Evolutionary conservation across 2,113 vertebrate species (phyloP).

Genomic region (Catagonus wagneri): DNA sequence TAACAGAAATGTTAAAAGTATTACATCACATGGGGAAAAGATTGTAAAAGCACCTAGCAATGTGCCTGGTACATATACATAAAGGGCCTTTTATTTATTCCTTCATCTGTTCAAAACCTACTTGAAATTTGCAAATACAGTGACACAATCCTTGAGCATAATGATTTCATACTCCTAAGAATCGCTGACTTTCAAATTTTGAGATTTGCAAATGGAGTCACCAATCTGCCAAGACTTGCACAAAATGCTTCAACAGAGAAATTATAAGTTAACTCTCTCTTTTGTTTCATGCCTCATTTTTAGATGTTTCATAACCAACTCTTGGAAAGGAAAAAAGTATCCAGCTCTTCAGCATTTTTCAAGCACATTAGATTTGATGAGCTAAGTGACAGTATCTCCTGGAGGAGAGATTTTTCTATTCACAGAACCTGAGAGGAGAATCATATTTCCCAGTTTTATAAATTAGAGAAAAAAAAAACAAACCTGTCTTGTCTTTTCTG

Average conservation of each 20-base stretch:
- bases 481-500: neutral
- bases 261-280: slow-evolving; percentile 57
- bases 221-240: slow-evolving; percentile 42
- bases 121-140: slow-evolving; percentile 1
- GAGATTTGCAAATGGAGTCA: slow-evolving; percentile 59
- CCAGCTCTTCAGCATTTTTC: slow-evolving; percentile 60
- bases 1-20: neutral
- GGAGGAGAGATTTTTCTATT: slow-evolving; percentile 54
- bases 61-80: neutral
- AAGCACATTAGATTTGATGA: slow-evolving; percentile 38
- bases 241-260: slow-evolving; percentile 50
- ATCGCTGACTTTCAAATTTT: slow-evolving; percentile 57
- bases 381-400: slow-evolving; percentile 65
- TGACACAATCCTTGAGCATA: neutral
- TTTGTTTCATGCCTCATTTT: slow-evolving; percentile 62
- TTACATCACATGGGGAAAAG: neutral
- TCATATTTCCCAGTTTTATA: slow-evolving; percentile 21
- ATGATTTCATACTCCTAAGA: slow-evolving; percentile 2
- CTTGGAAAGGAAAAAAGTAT: slow-evolving; percentile 50
- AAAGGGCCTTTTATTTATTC: neutral
- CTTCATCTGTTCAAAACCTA: slow-evolving; percentile 32
- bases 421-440: slow-evolving; percentile 38
- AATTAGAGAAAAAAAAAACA: neutral
- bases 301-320: slow-evolving; percentile 69
- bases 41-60: neutral